Evolutionary conservation across 2,113 vertebrate genomes (phyloP).

Genomic region (Hyperopisus bebe): DNA sequence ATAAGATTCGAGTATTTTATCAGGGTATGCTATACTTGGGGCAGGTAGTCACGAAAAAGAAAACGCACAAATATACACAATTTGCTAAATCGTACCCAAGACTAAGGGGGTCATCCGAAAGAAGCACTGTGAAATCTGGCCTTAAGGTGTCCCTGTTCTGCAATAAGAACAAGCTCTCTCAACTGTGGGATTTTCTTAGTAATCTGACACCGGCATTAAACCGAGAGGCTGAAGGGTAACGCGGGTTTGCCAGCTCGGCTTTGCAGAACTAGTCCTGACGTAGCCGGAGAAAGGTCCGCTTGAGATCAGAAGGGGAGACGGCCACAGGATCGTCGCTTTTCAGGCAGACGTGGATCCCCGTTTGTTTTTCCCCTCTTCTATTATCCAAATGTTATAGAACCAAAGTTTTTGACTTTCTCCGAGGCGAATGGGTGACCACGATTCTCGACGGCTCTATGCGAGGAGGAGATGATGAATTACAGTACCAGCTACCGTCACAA

Average conservation of each 20-base stretch:
- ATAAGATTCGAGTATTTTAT: background rate
- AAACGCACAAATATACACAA: background rate
- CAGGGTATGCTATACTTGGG: background rate
- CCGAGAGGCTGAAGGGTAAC: slow-evolving; percentile 9
- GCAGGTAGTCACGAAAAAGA: background rate
- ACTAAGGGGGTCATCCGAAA: background rate
- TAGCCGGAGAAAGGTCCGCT: slow-evolving; percentile 23
- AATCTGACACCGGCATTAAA: slow-evolving; percentile 52
- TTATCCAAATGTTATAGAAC: slow-evolving; percentile 48
- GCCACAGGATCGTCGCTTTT: slow-evolving; percentile 31
- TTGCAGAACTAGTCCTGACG: slow-evolving; percentile 43
- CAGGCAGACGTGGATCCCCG: slow-evolving; percentile 27
- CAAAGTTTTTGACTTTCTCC: slow-evolving; percentile 51
- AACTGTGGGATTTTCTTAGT: background rate
- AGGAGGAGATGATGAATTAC: slow-evolving; percentile 79
- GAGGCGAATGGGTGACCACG: slow-evolving; percentile 69
- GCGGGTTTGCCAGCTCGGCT: background rate
- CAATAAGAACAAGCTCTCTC: background rate
- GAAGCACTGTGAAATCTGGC: background rate
- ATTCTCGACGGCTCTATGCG: slow-evolving; percentile 63
- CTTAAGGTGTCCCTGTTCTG: slow-evolving; percentile 50
- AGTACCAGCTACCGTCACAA: slow-evolving; percentile 63
- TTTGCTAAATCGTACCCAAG: background rate
- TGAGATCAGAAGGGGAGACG: slow-evolving; percentile 20
- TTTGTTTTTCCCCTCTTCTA: slow-evolving; percentile 25